These are phyloP conservation scores for Bugulina stolonifera DNA, from an alignment of 2,888 invertebrate species.

Conservation along the genomic window DNA sequence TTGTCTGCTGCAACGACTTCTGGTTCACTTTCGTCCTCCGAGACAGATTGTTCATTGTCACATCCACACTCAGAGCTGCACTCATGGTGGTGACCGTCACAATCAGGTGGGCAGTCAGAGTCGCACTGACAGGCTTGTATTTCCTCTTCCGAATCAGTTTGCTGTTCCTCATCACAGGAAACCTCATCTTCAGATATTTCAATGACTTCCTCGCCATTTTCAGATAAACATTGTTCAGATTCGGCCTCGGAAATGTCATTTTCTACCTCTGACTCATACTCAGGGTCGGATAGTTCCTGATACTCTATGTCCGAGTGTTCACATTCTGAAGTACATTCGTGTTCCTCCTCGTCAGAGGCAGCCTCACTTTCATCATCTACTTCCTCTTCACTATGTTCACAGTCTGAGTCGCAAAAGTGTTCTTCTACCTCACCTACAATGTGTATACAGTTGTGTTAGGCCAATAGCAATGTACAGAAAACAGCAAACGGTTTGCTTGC, in stretches of 20 bases:
- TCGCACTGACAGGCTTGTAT: neutral
- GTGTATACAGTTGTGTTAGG: too few species aligned
- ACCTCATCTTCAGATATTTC: constrained; percentile 16
- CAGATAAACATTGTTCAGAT: neutral
- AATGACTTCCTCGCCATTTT: neutral
- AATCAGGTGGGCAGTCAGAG: constrained; percentile 2
- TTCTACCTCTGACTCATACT: constrained; percentile 3
- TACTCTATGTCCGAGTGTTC: neutral
- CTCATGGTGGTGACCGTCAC: constrained; percentile 18
- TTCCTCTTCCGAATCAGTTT: neutral
- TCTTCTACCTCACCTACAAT: neutral
- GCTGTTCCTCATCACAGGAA: constrained; percentile 9
- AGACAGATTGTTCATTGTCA: neutral
- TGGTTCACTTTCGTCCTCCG: neutral
- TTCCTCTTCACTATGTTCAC: constrained; percentile 22
- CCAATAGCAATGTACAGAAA: too few species aligned
- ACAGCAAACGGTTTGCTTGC: too few species aligned
- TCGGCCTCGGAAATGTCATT: neutral
- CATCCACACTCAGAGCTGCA: constrained; percentile 19
- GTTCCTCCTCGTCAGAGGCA: neutral
- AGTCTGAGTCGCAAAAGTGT: constrained; percentile 7
- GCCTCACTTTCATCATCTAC: constrained; percentile 18
- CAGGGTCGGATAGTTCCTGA: neutral
- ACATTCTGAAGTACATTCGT: neutral
- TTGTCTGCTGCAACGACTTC: neutral